Evolutionary conservation across 2,797 vertebrate genomes (phyloP).

Genomic region (Mormyrops attenuatus): DNA sequence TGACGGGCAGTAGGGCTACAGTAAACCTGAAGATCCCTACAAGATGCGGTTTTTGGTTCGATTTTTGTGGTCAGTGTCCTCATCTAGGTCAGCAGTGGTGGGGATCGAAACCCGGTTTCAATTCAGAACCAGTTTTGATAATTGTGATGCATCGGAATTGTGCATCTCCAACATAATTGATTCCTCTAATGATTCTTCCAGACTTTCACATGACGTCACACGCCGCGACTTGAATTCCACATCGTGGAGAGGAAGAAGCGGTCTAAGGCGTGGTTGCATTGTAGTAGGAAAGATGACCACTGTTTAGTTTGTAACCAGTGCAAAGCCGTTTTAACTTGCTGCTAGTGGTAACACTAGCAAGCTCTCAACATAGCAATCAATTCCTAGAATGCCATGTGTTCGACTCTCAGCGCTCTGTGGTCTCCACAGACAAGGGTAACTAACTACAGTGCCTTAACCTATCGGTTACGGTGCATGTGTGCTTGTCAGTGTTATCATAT

Average conservation of each 20-base stretch:
- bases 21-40: background rate
- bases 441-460: too few species aligned
- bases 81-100: background rate
- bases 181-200: background rate
- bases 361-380: background rate
- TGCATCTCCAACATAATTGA: background rate
- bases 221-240: background rate
- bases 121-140: background rate
- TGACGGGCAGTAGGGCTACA: background rate
- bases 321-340: background rate
- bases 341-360: background rate
- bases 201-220: background rate
- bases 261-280: background rate
- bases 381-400: too few species aligned
- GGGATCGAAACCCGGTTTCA: background rate
- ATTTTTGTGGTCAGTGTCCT: background rate
- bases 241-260: background rate
- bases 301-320: background rate
- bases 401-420: too few species aligned
- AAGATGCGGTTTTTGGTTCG: background rate
- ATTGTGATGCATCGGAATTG: background rate
- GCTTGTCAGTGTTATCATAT: too few species aligned
- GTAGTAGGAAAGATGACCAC: background rate
- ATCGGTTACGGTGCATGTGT: too few species aligned
- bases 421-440: too few species aligned